Conservation (phyloP, 1,140 invertebrate species). For the Bombus confusus region DNA sequence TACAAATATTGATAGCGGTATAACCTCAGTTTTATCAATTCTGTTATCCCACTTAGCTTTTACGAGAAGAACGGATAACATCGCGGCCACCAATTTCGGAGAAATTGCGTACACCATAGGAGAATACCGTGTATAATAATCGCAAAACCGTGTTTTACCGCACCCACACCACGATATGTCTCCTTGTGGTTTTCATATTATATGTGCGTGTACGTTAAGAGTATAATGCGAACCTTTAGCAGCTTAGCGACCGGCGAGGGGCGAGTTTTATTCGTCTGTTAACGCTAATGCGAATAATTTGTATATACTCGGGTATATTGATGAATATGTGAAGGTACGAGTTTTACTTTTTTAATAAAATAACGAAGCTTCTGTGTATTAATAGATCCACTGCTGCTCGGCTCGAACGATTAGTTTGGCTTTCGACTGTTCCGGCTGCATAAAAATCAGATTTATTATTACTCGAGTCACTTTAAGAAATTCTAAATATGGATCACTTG, state of each 20-base stretch:
- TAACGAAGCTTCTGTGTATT: background rate
- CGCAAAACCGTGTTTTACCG: background rate
- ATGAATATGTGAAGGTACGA: background rate
- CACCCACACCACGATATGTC: background rate
- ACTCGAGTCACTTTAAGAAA: too few species aligned
- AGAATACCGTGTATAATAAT: background rate
- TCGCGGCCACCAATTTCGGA: background rate
- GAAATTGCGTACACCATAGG: background rate
- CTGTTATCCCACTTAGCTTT: background rate
- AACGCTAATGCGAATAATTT: background rate
- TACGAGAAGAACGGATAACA: background rate
- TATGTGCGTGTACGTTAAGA: background rate
- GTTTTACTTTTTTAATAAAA: background rate
- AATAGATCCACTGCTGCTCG: too few species aligned
- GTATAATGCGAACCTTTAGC: background rate
- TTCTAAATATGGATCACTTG: too few species aligned
- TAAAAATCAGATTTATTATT: too few species aligned
- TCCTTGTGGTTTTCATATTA: background rate
- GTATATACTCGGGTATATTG: background rate
- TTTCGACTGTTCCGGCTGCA: too few species aligned
- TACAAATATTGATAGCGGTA: background rate
- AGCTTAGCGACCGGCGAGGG: background rate
- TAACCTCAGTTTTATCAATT: background rate
- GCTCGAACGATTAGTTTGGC: too few species aligned
- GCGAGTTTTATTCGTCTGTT: background rate